Base-by-base conservation (phyloP, 2,888 invertebrate species). In the Luffia ferchaultella region DNA sequence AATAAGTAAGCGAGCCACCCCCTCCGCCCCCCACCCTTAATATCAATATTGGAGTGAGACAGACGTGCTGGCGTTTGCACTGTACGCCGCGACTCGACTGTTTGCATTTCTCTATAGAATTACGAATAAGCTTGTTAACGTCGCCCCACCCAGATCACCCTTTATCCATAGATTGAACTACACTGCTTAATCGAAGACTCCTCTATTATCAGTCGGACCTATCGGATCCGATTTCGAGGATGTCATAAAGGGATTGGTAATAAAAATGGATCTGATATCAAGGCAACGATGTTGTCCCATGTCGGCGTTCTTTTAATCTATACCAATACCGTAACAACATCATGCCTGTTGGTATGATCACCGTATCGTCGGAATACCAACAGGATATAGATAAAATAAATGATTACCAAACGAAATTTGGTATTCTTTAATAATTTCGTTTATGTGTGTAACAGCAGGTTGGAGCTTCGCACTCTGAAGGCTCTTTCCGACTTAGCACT, bases 1-100 rank as follows among this genome's bases (percentile, higher is more conserved):
- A 30, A 30, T 30, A 30, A 30, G 30, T 30, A 12, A 30, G 5
- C 12, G 30, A 30, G 30, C 30, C 30, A 30, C 12, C 30, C 30
- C 30, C 5, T 12, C 30, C 30, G 5, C 30, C 5, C 30, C 30
- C 5, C 45, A 1, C 5, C 18, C 16, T 20, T 18, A 69, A 67
- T 66, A 72, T 74, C 71, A 79, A 78, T 79, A 76, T 77, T 76
- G 68, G 67, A 75, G 63, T 62, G 65, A 64, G 58, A 59, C 61
- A 68, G 64, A 63, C 69, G 64, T 60, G 60, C 64, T 67, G 62
- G 63, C 72, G 71, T 76, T 77, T 76, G 70, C 68, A 65, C 74
- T 73, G 67, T 73, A 65, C 71, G 71, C 76, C 75, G 60, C 66
- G 65, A 66, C 66, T 69, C 69, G 74, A 73, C 63, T 76, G 68